Conservation (phyloP, 1,140 invertebrate species). For the Anastatus disparis region DNA sequence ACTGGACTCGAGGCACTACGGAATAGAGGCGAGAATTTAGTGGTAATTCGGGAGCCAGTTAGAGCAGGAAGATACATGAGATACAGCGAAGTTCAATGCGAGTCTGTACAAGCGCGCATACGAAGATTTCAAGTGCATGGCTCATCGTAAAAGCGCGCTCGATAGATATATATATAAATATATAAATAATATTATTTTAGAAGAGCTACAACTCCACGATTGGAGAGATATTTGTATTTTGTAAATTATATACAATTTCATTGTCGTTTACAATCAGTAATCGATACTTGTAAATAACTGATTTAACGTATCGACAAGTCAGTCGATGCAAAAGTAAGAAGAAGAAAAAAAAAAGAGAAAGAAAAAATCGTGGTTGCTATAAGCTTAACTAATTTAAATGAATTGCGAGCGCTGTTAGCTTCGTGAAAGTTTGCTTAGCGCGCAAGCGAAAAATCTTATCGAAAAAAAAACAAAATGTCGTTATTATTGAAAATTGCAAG, state of each 20-base stretch:
- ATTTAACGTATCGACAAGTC: background rate
- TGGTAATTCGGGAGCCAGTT: conserved; percentile 69
- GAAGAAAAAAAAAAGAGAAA: background rate
- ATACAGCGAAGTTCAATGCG: conserved; percentile 70
- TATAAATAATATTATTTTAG: background rate
- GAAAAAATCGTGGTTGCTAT: background rate
- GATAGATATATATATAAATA: too few relatives aligned
- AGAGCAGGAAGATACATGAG: conserved; percentile 65
- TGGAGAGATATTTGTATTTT: conserved; percentile 9
- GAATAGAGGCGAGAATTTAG: conserved; percentile 64
- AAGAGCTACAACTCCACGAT: background rate
- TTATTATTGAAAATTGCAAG: background rate
- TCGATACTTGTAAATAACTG: conserved; percentile 26
- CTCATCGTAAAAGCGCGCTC: conserved; percentile 54
- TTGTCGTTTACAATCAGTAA: background rate
- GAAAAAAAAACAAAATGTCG: background rate
- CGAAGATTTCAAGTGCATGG: conserved; percentile 66
- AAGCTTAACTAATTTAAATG: conserved; percentile 35
- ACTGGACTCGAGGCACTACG: conserved; percentile 58
- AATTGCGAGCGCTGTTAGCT: background rate
- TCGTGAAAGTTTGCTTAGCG: conserved; percentile 8
- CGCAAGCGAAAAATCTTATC: conserved; percentile 12
- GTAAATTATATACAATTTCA: conserved; percentile 11
- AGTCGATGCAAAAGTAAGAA: background rate
- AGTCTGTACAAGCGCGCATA: conserved; percentile 68